Conservation (phyloP, 2,888 invertebrate genomes). For the Adelognathus sp. region DNA sequence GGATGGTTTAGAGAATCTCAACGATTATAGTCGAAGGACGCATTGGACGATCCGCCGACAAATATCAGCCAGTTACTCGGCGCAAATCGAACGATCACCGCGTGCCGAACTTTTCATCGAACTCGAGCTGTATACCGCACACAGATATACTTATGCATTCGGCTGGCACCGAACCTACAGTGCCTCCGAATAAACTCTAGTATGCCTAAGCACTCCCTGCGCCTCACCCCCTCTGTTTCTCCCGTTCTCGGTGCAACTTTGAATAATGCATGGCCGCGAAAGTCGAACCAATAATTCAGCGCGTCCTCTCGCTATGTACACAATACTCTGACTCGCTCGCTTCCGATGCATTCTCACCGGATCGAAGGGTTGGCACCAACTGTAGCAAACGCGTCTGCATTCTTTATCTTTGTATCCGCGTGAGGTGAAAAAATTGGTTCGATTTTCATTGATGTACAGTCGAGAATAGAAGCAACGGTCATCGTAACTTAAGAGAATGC, state of each 20-base stretch:
- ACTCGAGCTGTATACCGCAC: slow-evolving; percentile 36
- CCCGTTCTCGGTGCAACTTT: slow-evolving; percentile 52
- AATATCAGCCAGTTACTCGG: slow-evolving; percentile 58
- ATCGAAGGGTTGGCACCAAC: slow-evolving; percentile 19
- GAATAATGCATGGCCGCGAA: slow-evolving; percentile 70
- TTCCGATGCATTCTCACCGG: slow-evolving; percentile 28
- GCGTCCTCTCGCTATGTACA: slow-evolving; percentile 31
- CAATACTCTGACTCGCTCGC: slow-evolving; percentile 25
- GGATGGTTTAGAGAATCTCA: neutral
- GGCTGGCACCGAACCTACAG: slow-evolving; percentile 30
- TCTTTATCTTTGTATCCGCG: slow-evolving; percentile 14
- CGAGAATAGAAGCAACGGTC: slow-evolving; percentile 18
- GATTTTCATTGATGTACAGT: too few species aligned
- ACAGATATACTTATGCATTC: slow-evolving; percentile 20
- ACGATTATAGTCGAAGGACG: neutral
- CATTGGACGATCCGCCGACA: slow-evolving; percentile 18
- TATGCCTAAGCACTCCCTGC: slow-evolving; percentile 54
- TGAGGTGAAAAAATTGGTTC: too few species aligned
- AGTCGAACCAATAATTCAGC: slow-evolving; percentile 69
- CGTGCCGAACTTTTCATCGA: slow-evolving; percentile 58
- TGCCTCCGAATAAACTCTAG: slow-evolving; percentile 49
- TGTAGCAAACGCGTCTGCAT: slow-evolving; percentile 13
- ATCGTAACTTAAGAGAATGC: neutral
- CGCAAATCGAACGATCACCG: slow-evolving; percentile 63
- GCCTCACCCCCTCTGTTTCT: slow-evolving; percentile 21